A percentile compares a stretch with the other conserved stretches of the same genome.
Evolutionary conservation across 2,888 invertebrate genomes (phyloP).

Genomic region (Xestia sexstrigata): DNA sequence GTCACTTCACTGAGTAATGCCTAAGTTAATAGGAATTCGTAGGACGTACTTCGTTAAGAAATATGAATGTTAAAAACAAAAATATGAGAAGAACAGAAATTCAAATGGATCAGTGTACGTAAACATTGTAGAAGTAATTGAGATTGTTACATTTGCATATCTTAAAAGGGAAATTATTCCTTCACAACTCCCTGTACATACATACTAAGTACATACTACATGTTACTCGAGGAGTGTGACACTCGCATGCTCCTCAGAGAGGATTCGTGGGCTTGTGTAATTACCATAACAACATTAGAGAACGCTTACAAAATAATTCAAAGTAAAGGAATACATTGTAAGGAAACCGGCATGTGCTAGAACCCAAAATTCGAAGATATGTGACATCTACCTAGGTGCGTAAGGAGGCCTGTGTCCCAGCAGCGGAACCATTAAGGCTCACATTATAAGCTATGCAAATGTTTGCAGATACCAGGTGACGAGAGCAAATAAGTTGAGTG

Average conservation of each 20-base stretch:
- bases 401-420: not conserved
- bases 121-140: slow-evolving; percentile 33
- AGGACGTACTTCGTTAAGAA: not conserved
- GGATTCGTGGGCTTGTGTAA: not conserved
- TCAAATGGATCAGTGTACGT: slow-evolving; percentile 19
- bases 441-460: not conserved
- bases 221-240: not conserved
- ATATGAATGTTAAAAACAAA: slow-evolving; percentile 1
- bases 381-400: not conserved
- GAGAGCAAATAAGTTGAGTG: slow-evolving; percentile 25
- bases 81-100: slow-evolving; percentile 1
- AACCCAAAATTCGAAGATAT: not conserved
- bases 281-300: slow-evolving; percentile 25
- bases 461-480: slow-evolving; percentile 28
- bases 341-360: not conserved
- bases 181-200: not conserved
- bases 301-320: slow-evolving; percentile 19
- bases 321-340: not conserved
- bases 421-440: not conserved
- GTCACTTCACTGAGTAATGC: no score
- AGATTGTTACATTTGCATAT: slow-evolving; percentile 49
- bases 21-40: not conserved
- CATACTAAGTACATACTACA: not conserved
- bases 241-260: not conserved
- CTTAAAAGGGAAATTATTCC: slow-evolving; percentile 32